These are phyloP conservation scores for Frankliniella intonsa DNA, from an alignment of 2,888 invertebrate species.

Conservation along the genomic window DNA sequence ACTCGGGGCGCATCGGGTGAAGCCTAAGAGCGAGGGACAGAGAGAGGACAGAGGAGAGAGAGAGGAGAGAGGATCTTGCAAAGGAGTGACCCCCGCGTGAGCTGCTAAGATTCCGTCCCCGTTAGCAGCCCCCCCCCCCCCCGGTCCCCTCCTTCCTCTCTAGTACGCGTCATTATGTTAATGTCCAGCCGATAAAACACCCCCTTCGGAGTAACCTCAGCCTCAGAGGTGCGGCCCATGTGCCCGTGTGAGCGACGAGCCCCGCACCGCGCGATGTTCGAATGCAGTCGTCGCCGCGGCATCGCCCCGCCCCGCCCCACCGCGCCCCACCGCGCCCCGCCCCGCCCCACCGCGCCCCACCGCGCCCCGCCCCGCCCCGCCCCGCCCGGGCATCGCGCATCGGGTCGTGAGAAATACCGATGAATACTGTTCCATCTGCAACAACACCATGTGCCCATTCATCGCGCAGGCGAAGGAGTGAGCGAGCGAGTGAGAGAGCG, in stretches of 20 bases:
- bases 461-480: background rate
- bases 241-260: too few species aligned
- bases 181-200: constrained; percentile 1
- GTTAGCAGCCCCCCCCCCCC: too few species aligned
- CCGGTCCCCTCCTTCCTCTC: too few species aligned
- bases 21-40: background rate
- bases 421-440: background rate
- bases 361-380: background rate
- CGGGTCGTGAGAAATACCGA: constrained; percentile 14
- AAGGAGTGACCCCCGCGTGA: too few species aligned
- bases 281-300: background rate
- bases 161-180: background rate
- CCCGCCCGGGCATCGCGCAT: too few species aligned
- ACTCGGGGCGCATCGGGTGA: background rate
- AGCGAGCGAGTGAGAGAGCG: background rate
- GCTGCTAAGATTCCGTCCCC: background rate
- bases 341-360: too few species aligned
- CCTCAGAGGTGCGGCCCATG: background rate
- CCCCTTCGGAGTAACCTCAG: background rate
- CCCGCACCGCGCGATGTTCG: background rate
- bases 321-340: background rate
- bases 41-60: background rate
- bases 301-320: background rate
- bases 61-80: too few species aligned
- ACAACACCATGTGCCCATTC: constrained; percentile 1